Evolutionary conservation across 2,888 invertebrate species (phyloP).

Genomic region (Busseola fusca): DNA sequence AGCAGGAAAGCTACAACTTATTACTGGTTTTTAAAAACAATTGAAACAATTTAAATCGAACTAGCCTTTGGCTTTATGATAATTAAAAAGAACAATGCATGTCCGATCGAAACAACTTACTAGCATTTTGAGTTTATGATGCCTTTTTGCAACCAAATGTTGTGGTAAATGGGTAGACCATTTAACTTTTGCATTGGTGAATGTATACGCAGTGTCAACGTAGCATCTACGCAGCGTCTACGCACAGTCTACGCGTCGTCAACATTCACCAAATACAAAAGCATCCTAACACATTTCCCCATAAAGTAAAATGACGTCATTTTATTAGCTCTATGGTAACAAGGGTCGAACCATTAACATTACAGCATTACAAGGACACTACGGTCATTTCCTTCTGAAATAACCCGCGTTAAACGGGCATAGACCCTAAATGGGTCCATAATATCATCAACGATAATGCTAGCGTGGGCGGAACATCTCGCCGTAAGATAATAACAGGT

Average conservation of each 20-base stretch:
- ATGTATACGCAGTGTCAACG: not conserved
- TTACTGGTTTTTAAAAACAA: not conserved
- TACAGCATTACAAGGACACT: slow-evolving; percentile 11
- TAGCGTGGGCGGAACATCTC: slow-evolving; percentile 30
- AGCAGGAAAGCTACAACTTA: not conserved
- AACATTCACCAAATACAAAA: not conserved
- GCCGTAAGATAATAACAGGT: slow-evolving; percentile 32
- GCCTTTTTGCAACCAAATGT: not conserved
- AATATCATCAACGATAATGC: slow-evolving; percentile 37
- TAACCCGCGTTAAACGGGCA: slow-evolving; percentile 8
- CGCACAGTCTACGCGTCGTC: not conserved
- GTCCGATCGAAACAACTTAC: not conserved
- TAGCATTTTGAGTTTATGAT: not conserved
- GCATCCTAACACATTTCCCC: not conserved
- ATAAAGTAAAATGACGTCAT: not conserved
- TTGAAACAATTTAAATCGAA: not conserved
- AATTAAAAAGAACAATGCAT: not conserved
- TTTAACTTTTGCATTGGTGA: not conserved
- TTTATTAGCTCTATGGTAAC: slow-evolving; percentile 17
- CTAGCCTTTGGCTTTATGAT: not conserved
- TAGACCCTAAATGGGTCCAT: slow-evolving; percentile 6
- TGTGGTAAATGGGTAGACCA: not conserved
- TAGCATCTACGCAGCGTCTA: not conserved
- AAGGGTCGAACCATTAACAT: slow-evolving; percentile 29
- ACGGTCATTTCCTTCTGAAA: slow-evolving; percentile 15